Percentiles rank a stretch among this genome's conserved stretches.
Evolutionary conservation across 2,797 vertebrate species (phyloP).

Genomic region (Alectoris magna): DNA sequence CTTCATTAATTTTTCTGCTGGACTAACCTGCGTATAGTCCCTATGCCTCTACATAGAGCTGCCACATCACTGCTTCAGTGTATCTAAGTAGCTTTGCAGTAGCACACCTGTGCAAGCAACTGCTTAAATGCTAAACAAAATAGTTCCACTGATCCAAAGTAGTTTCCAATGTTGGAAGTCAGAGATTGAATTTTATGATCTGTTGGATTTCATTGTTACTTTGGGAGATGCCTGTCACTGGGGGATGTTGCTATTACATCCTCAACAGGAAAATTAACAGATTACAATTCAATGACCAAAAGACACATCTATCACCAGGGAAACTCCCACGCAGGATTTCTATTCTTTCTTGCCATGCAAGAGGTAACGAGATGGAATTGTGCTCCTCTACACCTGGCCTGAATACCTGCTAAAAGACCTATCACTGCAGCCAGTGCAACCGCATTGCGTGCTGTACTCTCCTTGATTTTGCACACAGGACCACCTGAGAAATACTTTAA

Average conservation of each 20-base stretch:
- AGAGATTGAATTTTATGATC: not conserved
- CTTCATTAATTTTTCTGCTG: not conserved
- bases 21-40: rapidly evolving
- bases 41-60: not conserved
- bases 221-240: not conserved
- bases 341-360: not conserved
- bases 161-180: not conserved
- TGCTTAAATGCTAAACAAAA: not conserved
- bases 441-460: not conserved
- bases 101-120: not conserved
- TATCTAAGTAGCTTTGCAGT: not conserved
- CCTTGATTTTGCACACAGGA: not conserved
- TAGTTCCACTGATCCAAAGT: not conserved
- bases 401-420: not conserved
- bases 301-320: not conserved
- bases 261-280: not conserved
- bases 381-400: not conserved
- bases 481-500: not conserved
- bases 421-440: not conserved
- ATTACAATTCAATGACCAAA: not conserved
- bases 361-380: not conserved
- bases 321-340: not conserved
- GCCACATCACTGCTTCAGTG: not conserved
- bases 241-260: not conserved
- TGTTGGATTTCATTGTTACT: not conserved